A percentile compares a stretch with the other conserved stretches of the same genome.
Evolutionary conservation across 1,140 invertebrate genomes (phyloP).

Genomic region (Sarcophaga bullata): DNA sequence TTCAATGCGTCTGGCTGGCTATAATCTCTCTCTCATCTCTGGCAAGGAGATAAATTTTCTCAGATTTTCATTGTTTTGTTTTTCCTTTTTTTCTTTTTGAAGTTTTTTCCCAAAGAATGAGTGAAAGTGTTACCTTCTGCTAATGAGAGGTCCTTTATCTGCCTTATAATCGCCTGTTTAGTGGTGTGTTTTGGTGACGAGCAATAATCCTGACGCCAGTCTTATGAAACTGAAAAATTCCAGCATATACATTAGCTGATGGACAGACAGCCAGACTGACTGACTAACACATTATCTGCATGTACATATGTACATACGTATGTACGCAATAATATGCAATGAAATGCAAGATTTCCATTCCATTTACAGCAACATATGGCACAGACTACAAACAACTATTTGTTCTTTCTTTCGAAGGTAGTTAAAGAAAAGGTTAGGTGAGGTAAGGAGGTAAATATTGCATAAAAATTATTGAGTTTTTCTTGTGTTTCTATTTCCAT

Average conservation of each 20-base stretch:
- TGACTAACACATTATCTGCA: neutral
- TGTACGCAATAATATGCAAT: slow-evolving; percentile 28
- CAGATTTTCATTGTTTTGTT: slow-evolving; percentile 14
- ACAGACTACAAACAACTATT: neutral
- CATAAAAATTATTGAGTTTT: neutral
- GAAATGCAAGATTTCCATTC: neutral
- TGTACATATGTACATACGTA: slow-evolving; percentile 22
- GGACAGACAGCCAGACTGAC: neutral
- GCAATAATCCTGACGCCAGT: slow-evolving; percentile 50
- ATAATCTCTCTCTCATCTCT: no score
- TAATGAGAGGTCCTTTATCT: slow-evolving; percentile 34
- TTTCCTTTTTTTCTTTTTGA: neutral
- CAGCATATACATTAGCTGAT: slow-evolving; percentile 2
- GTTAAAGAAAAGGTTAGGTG: neutral
- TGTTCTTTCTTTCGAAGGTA: neutral
- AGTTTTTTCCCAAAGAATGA: neutral
- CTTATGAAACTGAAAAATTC: slow-evolving; percentile 29
- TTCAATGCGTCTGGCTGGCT: neutral
- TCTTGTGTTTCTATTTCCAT: neutral
- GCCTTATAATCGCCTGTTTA: neutral
- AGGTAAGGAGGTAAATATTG: neutral
- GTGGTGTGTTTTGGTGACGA: slow-evolving; percentile 46
- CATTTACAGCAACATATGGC: neutral
- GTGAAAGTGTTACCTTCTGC: neutral
- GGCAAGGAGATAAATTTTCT: slow-evolving; percentile 32